A percentile compares a stretch with the other conserved stretches of the same genome.
Evolutionary conservation across 2,797 vertebrate species (phyloP).

Genomic region (Channallabes apus): DNA sequence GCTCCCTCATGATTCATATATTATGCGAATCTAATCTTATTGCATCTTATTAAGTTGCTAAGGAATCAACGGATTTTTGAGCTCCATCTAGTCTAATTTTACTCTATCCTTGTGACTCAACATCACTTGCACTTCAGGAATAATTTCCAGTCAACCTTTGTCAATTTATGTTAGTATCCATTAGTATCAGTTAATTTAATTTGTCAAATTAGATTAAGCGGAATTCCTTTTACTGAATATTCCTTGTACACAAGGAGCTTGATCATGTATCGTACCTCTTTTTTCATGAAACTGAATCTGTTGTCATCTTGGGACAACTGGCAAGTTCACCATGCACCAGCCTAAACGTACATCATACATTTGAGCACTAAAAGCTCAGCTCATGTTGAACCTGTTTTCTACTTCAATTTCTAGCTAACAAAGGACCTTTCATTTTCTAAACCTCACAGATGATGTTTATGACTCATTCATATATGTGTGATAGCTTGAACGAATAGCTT

Average conservation of each 20-base stretch:
- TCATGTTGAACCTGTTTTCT: conserved; percentile 1
- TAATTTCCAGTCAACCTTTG: conserved; percentile 5
- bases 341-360: conserved; percentile 21
- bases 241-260: background rate
- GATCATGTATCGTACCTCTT: background rate
- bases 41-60: conserved; percentile 63
- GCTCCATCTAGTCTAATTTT: background rate
- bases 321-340: background rate
- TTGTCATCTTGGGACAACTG: background rate
- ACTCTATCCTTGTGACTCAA: conserved; percentile 27
- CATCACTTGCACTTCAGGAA: background rate
- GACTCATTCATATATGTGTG: background rate
- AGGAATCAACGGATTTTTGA: conserved; percentile 30
- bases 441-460: background rate
- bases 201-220: background rate
- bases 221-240: background rate
- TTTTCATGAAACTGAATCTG: background rate
- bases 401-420: background rate
- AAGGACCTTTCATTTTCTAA: conserved; percentile 28
- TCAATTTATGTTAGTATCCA: background rate
- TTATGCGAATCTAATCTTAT: conserved; percentile 69
- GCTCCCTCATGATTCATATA: conserved; percentile 69
- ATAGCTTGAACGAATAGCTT: too few relatives aligned
- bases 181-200: background rate
- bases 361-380: conserved; percentile 40